Percentiles rank a stretch among this genome's conserved stretches.
These are phyloP conservation scores for Thaumatotibia leucotreta DNA, from an alignment of 1,140 invertebrate species.

Conservation along the genomic window DNA sequence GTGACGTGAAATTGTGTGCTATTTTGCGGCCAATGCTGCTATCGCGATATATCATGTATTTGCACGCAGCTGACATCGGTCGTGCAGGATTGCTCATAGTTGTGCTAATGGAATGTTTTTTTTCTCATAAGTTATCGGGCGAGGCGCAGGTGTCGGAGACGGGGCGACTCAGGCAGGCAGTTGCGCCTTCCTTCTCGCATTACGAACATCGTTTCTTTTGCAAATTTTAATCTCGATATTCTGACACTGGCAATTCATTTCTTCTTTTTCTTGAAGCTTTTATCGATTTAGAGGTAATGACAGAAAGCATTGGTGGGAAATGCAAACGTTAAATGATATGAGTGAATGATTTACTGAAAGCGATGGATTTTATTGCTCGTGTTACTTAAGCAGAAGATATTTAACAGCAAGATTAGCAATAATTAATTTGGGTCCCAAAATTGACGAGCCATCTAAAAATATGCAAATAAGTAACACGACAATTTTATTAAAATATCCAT, in stretches of 20 bases:
- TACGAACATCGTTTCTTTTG: conserved; percentile 8
- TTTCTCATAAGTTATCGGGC: conserved; percentile 7
- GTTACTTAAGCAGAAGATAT: neutral
- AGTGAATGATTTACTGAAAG: neutral
- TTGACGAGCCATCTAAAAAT: neutral
- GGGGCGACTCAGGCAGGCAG: conserved; percentile 25
- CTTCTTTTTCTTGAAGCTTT: neutral
- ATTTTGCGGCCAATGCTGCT: conserved; percentile 8
- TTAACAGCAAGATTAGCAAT: neutral
- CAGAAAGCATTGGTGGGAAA: neutral
- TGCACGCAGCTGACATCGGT: neutral
- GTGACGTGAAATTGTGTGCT: conserved; percentile 24
- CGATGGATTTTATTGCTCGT: neutral
- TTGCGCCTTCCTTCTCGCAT: conserved; percentile 13
- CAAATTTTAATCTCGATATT: neutral
- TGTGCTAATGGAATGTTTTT: neutral
- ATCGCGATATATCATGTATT: conserved; percentile 6
- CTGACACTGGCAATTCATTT: neutral
- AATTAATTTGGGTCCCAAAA: neutral
- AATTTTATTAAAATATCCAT: neutral
- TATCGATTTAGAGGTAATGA: neutral
- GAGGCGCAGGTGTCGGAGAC: conserved; percentile 24
- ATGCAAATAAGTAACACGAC: neutral
- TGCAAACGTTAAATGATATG: neutral
- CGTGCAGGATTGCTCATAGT: neutral